Base-by-base conservation (phyloP, 1,140 invertebrate genomes). In the Oreohelix idahoensis region DNA sequence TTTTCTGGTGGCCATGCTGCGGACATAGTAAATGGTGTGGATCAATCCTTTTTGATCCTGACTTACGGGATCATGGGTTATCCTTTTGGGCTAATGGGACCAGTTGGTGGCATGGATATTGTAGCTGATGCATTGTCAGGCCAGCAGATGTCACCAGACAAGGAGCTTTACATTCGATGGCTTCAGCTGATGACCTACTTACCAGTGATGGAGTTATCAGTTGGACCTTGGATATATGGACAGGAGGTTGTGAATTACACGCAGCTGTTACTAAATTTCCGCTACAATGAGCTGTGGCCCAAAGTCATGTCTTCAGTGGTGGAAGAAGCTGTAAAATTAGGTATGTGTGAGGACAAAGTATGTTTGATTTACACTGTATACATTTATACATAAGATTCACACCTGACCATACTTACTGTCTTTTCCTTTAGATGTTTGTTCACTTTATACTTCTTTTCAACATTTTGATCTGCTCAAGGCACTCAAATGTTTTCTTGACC, bases 1-100 rank as follows among this genome's bases (percentile, higher is more conserved):
- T 88, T 90, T 79, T 69, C 86, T 83, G 84, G 81, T 29, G 87
- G 88, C 77, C 78, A 87, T 84, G 76, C 84, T 76, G 81, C 79
- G 53, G 84, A 76, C 63, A 58, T 86, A 77, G 77, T 83, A 17
- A 66, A 79, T 35, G 58, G 66, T 71, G 69, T 78, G 20, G 36
- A 17, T 79, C 49, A 35, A 10, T 36, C 29, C 17, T 15, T 26
- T 26, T 35, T 63, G 15, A n/a, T 71, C 39, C 91, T 98, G 1
- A 95, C 96, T n/a, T 96, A 98, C 83, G 97, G 96, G 86, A 90
- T 97, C 63, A 95, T 96, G 86, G 97, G 97, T 10, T 98, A 98
- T 92, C 94, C 95, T 0, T 95, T 96, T 87, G 95, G 98, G 10
- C 92, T 98, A 1, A 96, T 97, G 0, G 97, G 98, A 89, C 97